Base-by-base conservation (phyloP, 2,113 vertebrate genomes). In the Hymenochirus boettgeri region DNA sequence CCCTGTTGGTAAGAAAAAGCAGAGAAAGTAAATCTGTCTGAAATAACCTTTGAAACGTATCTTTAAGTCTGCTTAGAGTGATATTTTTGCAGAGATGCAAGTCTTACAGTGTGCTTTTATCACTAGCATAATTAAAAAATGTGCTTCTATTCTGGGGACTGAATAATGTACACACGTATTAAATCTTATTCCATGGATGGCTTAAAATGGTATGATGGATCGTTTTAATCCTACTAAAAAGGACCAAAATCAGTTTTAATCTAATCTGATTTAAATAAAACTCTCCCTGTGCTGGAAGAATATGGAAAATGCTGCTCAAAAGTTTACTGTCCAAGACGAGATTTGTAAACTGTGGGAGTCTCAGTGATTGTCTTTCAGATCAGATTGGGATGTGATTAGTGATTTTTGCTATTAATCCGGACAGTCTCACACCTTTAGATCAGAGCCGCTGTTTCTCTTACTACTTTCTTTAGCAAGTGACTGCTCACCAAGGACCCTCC, bases 41-140 rank as follows among this genome's bases (percentile, higher is more conserved):
- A 91, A 61, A 90, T 86, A 0, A 31, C 29, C 53, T 89, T 57
- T 73, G 71, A 19, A 72, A 80, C 9, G 46, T 94, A 62, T 94
- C 91, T 5, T 76, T 76, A 13, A 75, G 88, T 50, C 70, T 98
- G n/a, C 71, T 95, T 71, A 69, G 52, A 93, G 90, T 71, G 55
- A 79, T 8, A 35, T 91, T 62, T 75, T 97, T 5, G 77, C 88
- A 0, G 96, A 99, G 79, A 74, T 94, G 80, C 86, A 76, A 12
- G 35, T 79, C 1, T 55, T 97, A 18, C 81, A 91, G 21, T 90
- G 88, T 9, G 79, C 85, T 13, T 85, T 93, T 56, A 63, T 97
- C 57, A 71, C 57, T 23, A 73, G 65, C 10, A 46, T 97, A 13
- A 65, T 76, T 13, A 52, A 69, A 17, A 79, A 37, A 1, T 80